Conservation (phyloP, 1,140 invertebrate species). For the Conus betulinus region DNA sequence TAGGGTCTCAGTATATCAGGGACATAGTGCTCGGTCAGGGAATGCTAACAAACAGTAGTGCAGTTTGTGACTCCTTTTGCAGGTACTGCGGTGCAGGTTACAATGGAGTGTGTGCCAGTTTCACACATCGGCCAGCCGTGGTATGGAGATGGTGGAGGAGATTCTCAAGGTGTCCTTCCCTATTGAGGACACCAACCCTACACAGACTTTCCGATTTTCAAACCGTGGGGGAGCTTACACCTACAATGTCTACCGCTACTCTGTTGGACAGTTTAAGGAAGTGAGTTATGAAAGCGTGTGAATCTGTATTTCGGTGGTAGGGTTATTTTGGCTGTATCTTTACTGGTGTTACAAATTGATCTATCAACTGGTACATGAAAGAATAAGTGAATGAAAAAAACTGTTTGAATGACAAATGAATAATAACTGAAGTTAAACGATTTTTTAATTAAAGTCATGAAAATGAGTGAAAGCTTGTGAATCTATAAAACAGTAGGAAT, state of each 20-base stretch:
- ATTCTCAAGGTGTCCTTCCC: conserved; percentile 58
- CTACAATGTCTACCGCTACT: conserved; percentile 58
- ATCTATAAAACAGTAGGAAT: too few species aligned
- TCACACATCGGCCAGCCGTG: conserved; percentile 46
- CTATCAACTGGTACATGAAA: too few species aligned
- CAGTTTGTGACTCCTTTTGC: neutral
- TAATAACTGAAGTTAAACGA: too few species aligned
- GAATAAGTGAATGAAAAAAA: too few species aligned
- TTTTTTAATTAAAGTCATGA: too few species aligned
- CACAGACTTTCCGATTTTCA: conserved; percentile 52
- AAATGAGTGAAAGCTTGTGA: too few species aligned
- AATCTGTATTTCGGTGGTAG: neutral
- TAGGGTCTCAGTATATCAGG: too few species aligned
- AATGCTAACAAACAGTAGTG: neutral
- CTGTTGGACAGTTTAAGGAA: neutral
- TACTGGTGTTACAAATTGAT: neutral
- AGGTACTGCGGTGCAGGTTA: conserved; percentile 43
- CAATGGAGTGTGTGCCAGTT: conserved; percentile 61
- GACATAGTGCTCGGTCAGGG: too few species aligned
- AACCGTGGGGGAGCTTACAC: conserved; percentile 51
- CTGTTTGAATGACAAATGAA: too few species aligned
- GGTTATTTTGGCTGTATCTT: neutral
- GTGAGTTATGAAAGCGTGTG: neutral
- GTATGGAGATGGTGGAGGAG: conserved; percentile 56
- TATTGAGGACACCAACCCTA: conserved; percentile 45